Conservation (phyloP, 2,113 vertebrate genomes). For the Indicator indicator region DNA sequence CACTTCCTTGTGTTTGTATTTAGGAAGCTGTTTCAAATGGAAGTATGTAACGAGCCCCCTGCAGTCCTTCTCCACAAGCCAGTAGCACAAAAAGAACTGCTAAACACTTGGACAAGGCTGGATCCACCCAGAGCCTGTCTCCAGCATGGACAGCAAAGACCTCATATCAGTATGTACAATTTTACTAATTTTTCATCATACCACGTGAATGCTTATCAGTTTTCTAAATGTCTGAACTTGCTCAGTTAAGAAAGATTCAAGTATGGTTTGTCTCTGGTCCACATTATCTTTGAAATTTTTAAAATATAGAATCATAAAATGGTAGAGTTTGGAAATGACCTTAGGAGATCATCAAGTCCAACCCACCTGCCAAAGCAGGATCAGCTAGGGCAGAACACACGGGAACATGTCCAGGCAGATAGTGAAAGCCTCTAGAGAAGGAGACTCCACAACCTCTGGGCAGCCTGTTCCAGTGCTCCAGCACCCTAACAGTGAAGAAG, state of each 20-base stretch:
- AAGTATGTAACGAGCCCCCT: neutral
- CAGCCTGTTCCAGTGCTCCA: too few relatives aligned
- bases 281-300: neutral
- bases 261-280: neutral
- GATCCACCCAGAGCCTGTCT: neutral
- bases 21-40: neutral
- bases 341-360: too few relatives aligned
- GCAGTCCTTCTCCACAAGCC: neutral
- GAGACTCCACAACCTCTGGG: too few relatives aligned
- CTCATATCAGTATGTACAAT: fast-evolving
- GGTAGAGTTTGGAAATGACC: too few relatives aligned
- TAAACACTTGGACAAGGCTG: neutral
- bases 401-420: too few relatives aligned
- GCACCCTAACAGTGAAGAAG: too few relatives aligned
- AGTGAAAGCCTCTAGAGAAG: too few relatives aligned
- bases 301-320: neutral
- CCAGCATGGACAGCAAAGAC: neutral
- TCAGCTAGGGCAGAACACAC: too few relatives aligned
- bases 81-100: neutral
- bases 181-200: neutral
- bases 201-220: neutral
- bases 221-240: neutral
- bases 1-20: neutral
- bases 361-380: too few relatives aligned
- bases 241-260: neutral